Evolutionary conservation across 2,113 vertebrate genomes (phyloP), one percentile per base, ranked within the genome.

Genomic region (Ictalurus furcatus): DNA sequence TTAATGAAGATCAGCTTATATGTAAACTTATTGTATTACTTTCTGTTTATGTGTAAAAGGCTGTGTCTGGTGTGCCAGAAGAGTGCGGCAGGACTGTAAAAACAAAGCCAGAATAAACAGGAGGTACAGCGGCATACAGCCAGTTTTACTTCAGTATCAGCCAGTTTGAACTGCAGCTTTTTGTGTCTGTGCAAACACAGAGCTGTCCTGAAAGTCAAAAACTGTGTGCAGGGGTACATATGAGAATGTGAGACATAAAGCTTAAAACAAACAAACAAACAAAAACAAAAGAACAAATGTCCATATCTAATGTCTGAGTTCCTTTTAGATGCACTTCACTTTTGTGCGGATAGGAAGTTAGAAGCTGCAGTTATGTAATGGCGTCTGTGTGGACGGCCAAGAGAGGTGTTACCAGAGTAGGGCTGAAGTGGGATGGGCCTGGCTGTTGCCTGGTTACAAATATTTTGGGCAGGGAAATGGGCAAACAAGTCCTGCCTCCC

Each of bases 381-480:
- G 90, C 92, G 93, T 93, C 91, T 88, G 92, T 91, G 92, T 88
- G 69, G 73, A 73, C 80, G 90, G 94, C 94, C 95, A 95, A 92
- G 92, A 94, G 89, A 93, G 92, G 94, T 94, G 95, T 96, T 92
- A 94, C 95, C 94, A 95, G 91, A 65, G 91, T 91, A 65, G 83
- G 78, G 90, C 91, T 91, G 87, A 91, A 94, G 90, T 93, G 92
- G 94, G 95, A 94, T 89, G 91, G 95, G 93, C 93, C 93, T 92
- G 69, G 59, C 88, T 88, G 96, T 96, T 95, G 96, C 96, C 91
- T 95, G 91, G 96, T 92, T 95, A 96, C 95, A 93, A 93, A 94
- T 95, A 96, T 96, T 96, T 96, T 95, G 95, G 94, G 93, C 94
- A 94, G 93, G 93, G 93, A 93, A 95, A 89, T 84, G 93, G 91